Evolutionary conservation across 2,888 invertebrate genomes (phyloP), one percentile per base, ranked within the genome.

Genomic region (Metalampra italica): DNA sequence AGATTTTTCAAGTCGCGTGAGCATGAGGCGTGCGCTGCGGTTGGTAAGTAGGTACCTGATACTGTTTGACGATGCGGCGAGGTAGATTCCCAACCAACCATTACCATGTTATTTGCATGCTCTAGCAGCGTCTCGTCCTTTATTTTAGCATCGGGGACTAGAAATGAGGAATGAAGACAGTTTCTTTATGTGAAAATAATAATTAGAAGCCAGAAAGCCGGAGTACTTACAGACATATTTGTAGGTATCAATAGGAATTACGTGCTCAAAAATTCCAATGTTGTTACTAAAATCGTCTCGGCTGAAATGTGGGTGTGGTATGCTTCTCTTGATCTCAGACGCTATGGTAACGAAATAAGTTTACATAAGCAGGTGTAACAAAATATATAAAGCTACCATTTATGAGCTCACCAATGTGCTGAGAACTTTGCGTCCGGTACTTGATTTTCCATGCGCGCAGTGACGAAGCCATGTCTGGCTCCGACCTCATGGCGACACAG

Each of bases 221-320:
- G 22, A 22, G 15, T 29, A 47, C 47, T 46, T 40, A 49, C 34
- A 45, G 29, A 55, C 62, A 58, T 56, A 69, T 62, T 49, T 9
- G 39, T 48, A 44, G 54, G 56, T 38, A 9, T 48, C 9, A 9
- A 68, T 53, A 2, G 55, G 22, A 2, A 51, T 42, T 1, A 43
- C 46, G 42, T 85, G 86, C 52, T 78, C 67, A 45, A 85, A 59
- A 3, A 86, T 50, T 4, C 84, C 86, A 14, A 86, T 67, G 49
- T 86, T 85, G 53, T 80, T 75, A 0, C 62, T 56, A 29, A 69
- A 78, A 40, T 76, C 69, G 7, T 71, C 78, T 50, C 68, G 66
- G 45, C 72, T 69, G 52, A 75, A 86, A 39, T 70, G 69, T 1
- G 80, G 72, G 57, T 85, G 82, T 4, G 72, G 64, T 14, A 82